Evolutionary conservation across 1,140 invertebrate species (phyloP).

Genomic region (Ceratina australensis): DNA sequence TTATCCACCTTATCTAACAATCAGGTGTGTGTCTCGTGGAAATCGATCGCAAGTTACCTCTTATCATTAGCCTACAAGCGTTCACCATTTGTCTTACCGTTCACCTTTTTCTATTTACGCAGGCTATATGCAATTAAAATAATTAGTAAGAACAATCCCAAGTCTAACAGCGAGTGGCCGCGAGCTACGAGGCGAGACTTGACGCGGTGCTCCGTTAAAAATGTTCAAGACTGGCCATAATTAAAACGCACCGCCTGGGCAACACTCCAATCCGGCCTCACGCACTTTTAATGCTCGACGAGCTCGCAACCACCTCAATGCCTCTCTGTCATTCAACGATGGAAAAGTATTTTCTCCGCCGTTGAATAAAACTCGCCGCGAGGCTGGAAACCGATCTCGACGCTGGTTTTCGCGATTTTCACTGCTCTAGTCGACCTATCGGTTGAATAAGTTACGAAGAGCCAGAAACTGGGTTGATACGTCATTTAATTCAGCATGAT

Average conservation of each 20-base stretch:
- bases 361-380: constrained; percentile 14
- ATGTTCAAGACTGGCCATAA: constrained; percentile 50
- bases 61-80: not conserved
- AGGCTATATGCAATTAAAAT: constrained; percentile 64
- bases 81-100: not conserved
- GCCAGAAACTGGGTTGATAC: no score
- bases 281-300: constrained; percentile 40
- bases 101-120: not conserved
- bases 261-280: constrained; percentile 39
- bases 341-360: not conserved
- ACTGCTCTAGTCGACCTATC: no score
- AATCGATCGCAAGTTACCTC: not conserved
- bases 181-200: constrained; percentile 32
- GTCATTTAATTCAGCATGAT: no score
- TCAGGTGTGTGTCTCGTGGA: no score
- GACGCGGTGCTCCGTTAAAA: constrained; percentile 1
- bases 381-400: not conserved
- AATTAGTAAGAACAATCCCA: constrained; percentile 69
- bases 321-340: not conserved
- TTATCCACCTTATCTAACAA: no score
- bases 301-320: not conserved
- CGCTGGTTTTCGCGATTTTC: not conserved
- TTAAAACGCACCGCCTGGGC: constrained; percentile 60
- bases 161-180: constrained; percentile 52
- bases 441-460: no score